Evolutionary conservation across 2,113 vertebrate genomes (phyloP).

Genomic region (Phalacrocorax aristotelis): DNA sequence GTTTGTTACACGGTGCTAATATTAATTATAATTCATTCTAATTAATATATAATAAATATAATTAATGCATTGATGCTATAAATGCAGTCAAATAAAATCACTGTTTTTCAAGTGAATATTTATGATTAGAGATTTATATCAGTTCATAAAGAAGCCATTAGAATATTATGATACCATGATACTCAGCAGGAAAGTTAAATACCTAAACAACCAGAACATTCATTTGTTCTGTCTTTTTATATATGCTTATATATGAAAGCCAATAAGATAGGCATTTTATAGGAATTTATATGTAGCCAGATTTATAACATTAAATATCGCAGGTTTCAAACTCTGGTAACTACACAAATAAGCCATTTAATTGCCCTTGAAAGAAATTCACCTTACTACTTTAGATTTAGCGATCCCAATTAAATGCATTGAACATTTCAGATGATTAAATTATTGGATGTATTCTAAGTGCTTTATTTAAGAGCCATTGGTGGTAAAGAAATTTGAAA

Average conservation of each 20-base stretch:
- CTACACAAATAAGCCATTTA: neutral
- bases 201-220: neutral
- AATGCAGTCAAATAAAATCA: neutral
- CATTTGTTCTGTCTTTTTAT: neutral
- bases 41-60: neutral
- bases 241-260: neutral
- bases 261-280: neutral
- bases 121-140: neutral
- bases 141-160: neutral
- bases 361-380: neutral
- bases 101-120: neutral
- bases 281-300: neutral
- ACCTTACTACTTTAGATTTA: neutral
- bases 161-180: neutral
- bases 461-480: neutral
- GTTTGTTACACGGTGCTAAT: neutral
- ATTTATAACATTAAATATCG: neutral
- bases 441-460: neutral
- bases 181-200: neutral
- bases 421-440: neutral
- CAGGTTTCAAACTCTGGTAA: neutral
- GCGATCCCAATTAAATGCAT: neutral
- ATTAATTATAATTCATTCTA: neutral
- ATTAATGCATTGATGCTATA: neutral
- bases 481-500: neutral